phyloP scores from a whole-genome alignment of 2,113 vertebrate species.

The Pluvialis apricaria region DNA sequence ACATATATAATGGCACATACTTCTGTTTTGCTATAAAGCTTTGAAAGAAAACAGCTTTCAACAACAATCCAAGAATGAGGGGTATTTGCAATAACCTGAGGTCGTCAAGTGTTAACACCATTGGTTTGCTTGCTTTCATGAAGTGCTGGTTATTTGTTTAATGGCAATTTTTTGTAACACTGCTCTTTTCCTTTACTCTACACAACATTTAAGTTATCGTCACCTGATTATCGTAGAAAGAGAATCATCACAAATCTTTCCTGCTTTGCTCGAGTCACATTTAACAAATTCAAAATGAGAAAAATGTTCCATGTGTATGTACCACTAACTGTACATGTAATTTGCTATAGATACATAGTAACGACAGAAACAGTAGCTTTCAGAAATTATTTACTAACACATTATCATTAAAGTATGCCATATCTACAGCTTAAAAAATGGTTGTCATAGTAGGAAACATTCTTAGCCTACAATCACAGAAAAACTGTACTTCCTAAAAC shows the following conservation, averaged over 20 bases:
- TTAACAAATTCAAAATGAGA: slow-evolving; percentile 58
- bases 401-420: not conserved
- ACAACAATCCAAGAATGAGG: not conserved
- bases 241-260: slow-evolving; percentile 70
- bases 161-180: slow-evolving; percentile 20
- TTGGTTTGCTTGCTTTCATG: not conserved
- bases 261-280: slow-evolving; percentile 64
- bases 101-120: not conserved
- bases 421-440: not conserved
- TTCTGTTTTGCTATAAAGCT: not conserved
- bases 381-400: not conserved
- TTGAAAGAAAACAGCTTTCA: not conserved
- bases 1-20: not conserved
- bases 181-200: slow-evolving; percentile 65
- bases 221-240: slow-evolving; percentile 73
- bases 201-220: slow-evolving; percentile 77
- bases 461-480: not conserved
- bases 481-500: not conserved
- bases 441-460: not conserved
- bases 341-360: not conserved
- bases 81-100: not conserved
- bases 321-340: not conserved
- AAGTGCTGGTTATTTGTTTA: not conserved
- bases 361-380: not conserved
- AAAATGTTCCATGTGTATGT: not conserved